Base-by-base conservation (phyloP, 2,113 vertebrate species). In the Zapornia atra region DNA sequence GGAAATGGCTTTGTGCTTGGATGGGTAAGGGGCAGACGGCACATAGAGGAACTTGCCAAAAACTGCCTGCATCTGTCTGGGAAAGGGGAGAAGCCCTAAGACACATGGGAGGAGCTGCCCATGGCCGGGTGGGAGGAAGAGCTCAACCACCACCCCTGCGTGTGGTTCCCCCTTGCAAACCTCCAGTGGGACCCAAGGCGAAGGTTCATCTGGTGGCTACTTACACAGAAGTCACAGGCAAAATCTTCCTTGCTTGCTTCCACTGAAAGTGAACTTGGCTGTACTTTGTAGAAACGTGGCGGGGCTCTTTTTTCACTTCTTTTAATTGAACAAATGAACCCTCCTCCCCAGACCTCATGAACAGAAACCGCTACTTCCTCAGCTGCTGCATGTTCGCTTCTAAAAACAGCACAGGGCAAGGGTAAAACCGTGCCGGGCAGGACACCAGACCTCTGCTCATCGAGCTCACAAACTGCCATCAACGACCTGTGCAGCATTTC, bases 331-430 rank as follows among this genome's bases (percentile, higher is more conserved):
- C 33, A 91, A 83, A 65, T 3, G 1, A 79, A 19, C 20, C 24
- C 24, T 40, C 15, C 28, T 65, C 48, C 17, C 15, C 59, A 80
- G 88, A 83, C 46, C 75, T 85, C 78, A 69, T 1, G 5, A 87
- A 86, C 81, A 94, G 89, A 94, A 95, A 95, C 91, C 66, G 79
- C 61, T 40, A 94, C 78, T 94, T 91, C 89, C 95, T 94, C 81
- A 85, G 53, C 15, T 1, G 9, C 61, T 79, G 50, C 34, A 57
- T 15, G 66, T 15, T 76, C 6, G 0, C 1, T 0, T 65, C 78
- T 91, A 91, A 85, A 95, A 82, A 12, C 76, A 85, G 84, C 57
- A 40, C 0, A 0, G 44, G 54, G 60, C 66, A 87, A 78, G 90
- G 42, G 73, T 72, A 82, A 76, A 91, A 40, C 75, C 2, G 2